A percentile compares a stretch with the other conserved stretches of the same genome.
These are phyloP conservation scores for Magallana gigas DNA, from an alignment of 1,140 invertebrate species.

Conservation along the genomic window DNA sequence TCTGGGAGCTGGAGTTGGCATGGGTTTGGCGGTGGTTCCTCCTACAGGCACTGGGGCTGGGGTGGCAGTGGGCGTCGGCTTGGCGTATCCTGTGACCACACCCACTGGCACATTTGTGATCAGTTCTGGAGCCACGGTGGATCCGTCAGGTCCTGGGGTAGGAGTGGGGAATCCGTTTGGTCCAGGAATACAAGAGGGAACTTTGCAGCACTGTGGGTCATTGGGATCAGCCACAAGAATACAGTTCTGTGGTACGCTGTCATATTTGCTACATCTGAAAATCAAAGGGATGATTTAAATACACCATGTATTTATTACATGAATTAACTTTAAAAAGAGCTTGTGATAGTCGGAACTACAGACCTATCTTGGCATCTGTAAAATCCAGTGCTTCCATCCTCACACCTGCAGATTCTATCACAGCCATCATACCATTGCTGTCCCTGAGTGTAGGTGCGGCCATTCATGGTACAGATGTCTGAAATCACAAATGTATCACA, in stretches of 20 bases:
- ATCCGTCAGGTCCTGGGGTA: slow-evolving; percentile 51
- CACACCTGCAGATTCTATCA: slow-evolving; percentile 63
- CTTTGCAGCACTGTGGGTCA: slow-evolving; percentile 68
- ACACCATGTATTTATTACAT: too few species aligned
- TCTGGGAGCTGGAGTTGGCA: slow-evolving; percentile 55
- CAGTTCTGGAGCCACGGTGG: slow-evolving; percentile 44
- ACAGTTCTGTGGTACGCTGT: slow-evolving; percentile 65
- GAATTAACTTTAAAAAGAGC: not conserved
- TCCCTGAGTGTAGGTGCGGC: slow-evolving; percentile 56
- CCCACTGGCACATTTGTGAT: slow-evolving; percentile 54
- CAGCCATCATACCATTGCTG: slow-evolving; percentile 59
- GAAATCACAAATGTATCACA: not conserved
- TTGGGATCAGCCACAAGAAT: slow-evolving; percentile 67
- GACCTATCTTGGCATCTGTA: slow-evolving; percentile 64
- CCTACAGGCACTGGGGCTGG: slow-evolving; percentile 45
- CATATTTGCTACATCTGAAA: slow-evolving; percentile 65
- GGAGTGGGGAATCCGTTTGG: slow-evolving; percentile 51
- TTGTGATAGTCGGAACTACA: not conserved
- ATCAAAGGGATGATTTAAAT: not conserved
- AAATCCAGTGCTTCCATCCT: slow-evolving; percentile 64
- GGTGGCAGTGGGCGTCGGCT: slow-evolving; percentile 49
- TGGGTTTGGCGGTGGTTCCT: slow-evolving; percentile 52
- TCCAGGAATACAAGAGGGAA: slow-evolving; percentile 66
- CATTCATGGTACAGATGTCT: slow-evolving; percentile 65
- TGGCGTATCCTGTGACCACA: slow-evolving; percentile 57